These are phyloP conservation scores for Caenorhabditis brenneri DNA, from an alignment of 1,140 invertebrate genomes.

Conservation along the genomic window DNA sequence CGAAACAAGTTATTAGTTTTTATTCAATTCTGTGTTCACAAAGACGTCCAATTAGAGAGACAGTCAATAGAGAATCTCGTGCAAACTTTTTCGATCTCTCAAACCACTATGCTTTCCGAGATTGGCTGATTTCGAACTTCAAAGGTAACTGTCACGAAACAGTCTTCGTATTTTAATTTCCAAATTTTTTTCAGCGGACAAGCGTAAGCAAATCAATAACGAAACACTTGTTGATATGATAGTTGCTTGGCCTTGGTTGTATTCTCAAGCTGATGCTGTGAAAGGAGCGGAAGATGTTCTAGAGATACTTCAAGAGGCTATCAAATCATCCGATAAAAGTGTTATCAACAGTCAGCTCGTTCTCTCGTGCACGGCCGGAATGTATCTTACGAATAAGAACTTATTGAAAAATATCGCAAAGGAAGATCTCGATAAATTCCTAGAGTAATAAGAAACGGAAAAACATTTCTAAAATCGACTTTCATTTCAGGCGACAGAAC, in stretches of 20 bases:
- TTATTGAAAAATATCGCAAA: background rate
- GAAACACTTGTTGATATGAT: background rate
- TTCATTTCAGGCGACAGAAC: slow-evolving; percentile 7
- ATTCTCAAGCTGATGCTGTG: background rate
- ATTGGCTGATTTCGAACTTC: slow-evolving; percentile 16
- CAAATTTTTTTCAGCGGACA: background rate
- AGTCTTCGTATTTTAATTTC: background rate
- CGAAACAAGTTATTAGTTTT: slow-evolving; percentile 1
- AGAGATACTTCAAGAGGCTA: background rate
- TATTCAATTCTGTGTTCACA: slow-evolving; percentile 43
- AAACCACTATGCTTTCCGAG: background rate
- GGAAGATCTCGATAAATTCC: background rate
- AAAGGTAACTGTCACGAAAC: no score
- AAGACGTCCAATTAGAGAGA: slow-evolving; percentile 8
- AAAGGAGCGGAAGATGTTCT: slow-evolving; percentile 26
- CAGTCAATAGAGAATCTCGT: background rate
- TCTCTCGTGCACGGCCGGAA: background rate
- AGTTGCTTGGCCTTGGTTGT: slow-evolving; percentile 48
- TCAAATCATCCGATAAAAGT: background rate
- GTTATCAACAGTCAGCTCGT: background rate
- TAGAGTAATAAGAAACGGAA: background rate
- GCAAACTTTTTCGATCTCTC: slow-evolving; percentile 34
- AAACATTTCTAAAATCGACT: background rate
- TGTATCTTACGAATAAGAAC: background rate
- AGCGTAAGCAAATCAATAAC: background rate